Conservation (phyloP, 2,888 invertebrate genomes). For the Clunio marinus region DNA sequence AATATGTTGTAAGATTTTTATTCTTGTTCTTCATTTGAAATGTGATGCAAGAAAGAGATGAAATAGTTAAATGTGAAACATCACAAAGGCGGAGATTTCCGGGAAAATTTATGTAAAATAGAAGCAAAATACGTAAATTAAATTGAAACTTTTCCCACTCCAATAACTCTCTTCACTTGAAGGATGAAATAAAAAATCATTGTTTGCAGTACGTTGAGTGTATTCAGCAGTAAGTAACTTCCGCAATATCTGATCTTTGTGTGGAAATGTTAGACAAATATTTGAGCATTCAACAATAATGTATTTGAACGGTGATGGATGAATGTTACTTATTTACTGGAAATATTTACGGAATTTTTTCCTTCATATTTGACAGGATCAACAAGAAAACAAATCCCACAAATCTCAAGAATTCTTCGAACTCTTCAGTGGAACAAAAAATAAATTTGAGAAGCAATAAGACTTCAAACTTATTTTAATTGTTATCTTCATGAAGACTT, state of each 20-base stretch:
- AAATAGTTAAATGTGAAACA: not conserved
- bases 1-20: not conserved
- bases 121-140: conserved; percentile 13
- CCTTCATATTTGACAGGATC: conserved; percentile 8
- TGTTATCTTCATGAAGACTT: too few species aligned
- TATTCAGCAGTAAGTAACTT: conserved; percentile 7
- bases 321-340: not conserved
- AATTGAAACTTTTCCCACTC: not conserved
- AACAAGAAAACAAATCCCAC: not conserved
- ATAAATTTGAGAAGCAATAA: not conserved
- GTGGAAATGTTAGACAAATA: not conserved
- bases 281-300: not conserved
- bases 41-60: not conserved
- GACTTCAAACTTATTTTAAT: too few species aligned
- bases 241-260: conserved; percentile 1
- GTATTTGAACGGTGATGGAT: conserved; percentile 4
- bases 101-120: not conserved
- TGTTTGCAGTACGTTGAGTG: not conserved
- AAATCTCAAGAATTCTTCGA: not conserved
- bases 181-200: not conserved
- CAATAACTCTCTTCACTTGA: not conserved
- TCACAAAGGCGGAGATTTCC: conserved; percentile 13
- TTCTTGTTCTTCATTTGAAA: not conserved
- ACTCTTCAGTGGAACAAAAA: not conserved
- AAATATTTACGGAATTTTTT: too few species aligned